phyloP scores from a whole-genome alignment of 2,888 invertebrate species.

The Acanthoscelides obtectus region DNA sequence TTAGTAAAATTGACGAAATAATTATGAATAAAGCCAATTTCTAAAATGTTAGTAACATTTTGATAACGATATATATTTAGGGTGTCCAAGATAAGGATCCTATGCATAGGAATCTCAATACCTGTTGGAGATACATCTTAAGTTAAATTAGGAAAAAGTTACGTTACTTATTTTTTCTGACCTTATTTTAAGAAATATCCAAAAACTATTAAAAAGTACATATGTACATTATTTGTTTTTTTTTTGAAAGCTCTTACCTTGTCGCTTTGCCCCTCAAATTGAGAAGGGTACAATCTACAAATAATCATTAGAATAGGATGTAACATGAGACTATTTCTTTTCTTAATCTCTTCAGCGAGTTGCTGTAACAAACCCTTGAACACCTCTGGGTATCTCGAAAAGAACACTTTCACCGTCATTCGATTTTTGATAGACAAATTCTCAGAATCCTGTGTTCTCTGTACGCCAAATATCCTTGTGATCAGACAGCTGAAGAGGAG shows the following conservation, averaged over 20 bases:
- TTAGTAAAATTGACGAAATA: not conserved
- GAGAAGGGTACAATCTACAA: slow-evolving; percentile 71
- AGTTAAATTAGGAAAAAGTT: no score
- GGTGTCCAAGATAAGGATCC: no score
- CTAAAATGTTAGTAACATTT: no score
- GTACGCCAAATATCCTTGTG: slow-evolving; percentile 83
- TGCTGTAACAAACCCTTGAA: slow-evolving; percentile 51
- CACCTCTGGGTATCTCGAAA: slow-evolving; percentile 64
- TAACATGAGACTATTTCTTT: slow-evolving; percentile 55
- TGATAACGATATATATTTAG: no score
- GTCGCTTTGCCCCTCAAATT: slow-evolving; percentile 61
- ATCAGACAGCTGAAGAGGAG: slow-evolving; percentile 78
- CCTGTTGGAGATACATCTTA: no score
- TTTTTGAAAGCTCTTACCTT: slow-evolving; percentile 55
- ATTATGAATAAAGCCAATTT: not conserved
- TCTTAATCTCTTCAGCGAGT: slow-evolving; percentile 39
- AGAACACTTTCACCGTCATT: slow-evolving; percentile 77
- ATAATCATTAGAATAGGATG: slow-evolving; percentile 76
- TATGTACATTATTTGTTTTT: no score
- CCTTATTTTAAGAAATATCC: no score
- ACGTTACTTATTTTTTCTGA: no score
- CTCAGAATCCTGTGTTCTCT: slow-evolving; percentile 56
- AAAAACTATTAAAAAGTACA: no score
- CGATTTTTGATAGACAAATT: slow-evolving; percentile 59
- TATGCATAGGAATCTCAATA: no score